Evolutionary conservation across 2,113 vertebrate species (phyloP).

Genomic region (Crotalus viridis): DNA sequence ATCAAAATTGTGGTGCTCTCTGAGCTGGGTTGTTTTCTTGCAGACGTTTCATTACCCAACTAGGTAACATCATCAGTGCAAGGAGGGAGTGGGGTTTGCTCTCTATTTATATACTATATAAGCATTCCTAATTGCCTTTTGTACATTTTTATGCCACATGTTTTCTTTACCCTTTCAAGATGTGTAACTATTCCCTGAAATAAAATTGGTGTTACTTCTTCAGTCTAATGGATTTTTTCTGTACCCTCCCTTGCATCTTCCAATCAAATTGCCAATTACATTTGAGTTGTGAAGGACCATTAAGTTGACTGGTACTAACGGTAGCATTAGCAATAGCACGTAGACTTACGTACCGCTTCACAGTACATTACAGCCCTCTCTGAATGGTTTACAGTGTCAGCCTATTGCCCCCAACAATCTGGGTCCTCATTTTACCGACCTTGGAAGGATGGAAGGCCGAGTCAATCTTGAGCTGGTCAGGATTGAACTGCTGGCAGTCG

Average conservation of each 20-base stretch:
- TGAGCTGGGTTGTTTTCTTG: neutral
- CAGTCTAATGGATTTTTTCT: neutral
- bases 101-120: neutral
- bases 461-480: too few species aligned
- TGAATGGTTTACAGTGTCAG: too few species aligned
- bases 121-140: neutral
- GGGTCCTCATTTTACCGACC: too few species aligned
- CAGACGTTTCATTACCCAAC: neutral
- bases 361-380: too few species aligned
- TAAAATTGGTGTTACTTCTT: neutral
- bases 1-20: neutral
- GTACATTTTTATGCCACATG: neutral
- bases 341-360: neutral
- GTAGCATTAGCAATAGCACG: neutral
- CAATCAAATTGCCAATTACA: neutral
- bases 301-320: neutral
- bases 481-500: neutral
- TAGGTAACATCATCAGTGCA: neutral
- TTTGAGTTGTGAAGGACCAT: neutral
- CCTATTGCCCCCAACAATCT: too few species aligned
- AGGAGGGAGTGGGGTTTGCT: neutral
- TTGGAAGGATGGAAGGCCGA: too few species aligned
- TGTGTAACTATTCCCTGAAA: neutral
- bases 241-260: neutral
- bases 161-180: neutral